Evolutionary conservation across 2,113 vertebrate species (phyloP).

Genomic region (Origma solitaria): DNA sequence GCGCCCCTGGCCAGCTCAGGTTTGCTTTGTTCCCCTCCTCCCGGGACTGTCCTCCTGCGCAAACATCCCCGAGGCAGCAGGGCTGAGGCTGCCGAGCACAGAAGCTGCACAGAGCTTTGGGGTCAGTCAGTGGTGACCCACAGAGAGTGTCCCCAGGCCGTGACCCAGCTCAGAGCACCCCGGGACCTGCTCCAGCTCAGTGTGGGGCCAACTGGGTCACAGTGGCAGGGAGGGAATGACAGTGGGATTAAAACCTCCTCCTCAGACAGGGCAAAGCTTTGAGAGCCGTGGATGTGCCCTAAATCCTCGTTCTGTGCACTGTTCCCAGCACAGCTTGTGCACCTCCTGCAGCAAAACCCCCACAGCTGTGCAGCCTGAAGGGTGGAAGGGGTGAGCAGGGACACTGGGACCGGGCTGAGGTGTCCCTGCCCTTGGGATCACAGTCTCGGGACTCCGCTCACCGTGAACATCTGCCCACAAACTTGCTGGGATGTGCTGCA

Average conservation of each 20-base stretch:
- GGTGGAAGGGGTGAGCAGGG: not conserved
- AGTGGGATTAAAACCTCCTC: not conserved
- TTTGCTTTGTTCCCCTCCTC: not conserved
- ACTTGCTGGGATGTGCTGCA: not conserved
- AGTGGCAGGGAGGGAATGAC: not conserved
- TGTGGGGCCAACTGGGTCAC: not conserved
- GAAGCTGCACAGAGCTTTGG: not conserved
- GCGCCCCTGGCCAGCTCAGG: not conserved
- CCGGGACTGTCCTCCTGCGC: not conserved
- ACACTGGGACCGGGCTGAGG: not conserved
- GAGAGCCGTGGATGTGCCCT: not conserved
- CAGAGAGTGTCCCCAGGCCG: not conserved
- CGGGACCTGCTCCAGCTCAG: not conserved
- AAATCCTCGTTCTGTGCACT: accelerated
- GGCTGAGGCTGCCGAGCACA: not conserved
- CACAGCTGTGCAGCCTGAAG: not conserved
- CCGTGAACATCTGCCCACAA: not conserved
- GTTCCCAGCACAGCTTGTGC: not conserved
- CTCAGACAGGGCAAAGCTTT: not conserved
- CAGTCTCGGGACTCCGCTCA: not conserved
- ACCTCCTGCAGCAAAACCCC: not conserved
- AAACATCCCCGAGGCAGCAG: not conserved
- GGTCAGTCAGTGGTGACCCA: not conserved
- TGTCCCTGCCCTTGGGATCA: not conserved
- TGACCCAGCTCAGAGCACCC: not conserved